Evolutionary conservation across 2,797 vertebrate genomes (phyloP), one percentile per base, ranked within the genome.

Genomic region (Rhinophrynus dorsalis): DNA sequence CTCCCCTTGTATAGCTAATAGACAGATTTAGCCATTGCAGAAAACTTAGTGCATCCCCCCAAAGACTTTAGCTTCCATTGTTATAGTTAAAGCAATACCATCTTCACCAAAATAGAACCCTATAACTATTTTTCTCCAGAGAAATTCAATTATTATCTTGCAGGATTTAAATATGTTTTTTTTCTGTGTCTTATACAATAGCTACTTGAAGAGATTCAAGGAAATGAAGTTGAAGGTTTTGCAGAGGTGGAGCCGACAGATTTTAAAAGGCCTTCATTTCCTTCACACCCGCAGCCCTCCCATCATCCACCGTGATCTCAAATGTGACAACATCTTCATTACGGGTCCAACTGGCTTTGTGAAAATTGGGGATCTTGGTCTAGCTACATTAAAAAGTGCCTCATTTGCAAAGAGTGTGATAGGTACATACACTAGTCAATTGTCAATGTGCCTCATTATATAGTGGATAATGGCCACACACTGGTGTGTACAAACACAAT

Each of bases 271-370:
- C 0, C 93, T 99, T 47, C 96, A 99, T 79, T 99, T 99, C 79
- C 91, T 99, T 77, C 97, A 99, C 82, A 97, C 96, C 0, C 94
- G 96, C 45, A 89, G 93, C 0, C 97, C 97, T 44, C 97, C 97
- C 73, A 99, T 99, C 85, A 95, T 99, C 82, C 97, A 99, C 80
- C 91, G 97, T 0, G 97, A 99, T 84, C 93, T 99, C 82, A 99
- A 99, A 84, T 99, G 97, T 0, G 97, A 99, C 90, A 99, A 99
- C 79, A 96, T 99, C 84, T 99, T 99, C 88, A 99, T 99, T 87
- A 99, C 97, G 0, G 97, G 97, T 27, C 96, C 96, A 76, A 97
- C 94, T 0, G 97, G 96, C 78, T 98, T 96, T 0, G 96, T 99
- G 45, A 99, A 99, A 86, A 99, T 99, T 0, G 97, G 97, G 1